These are phyloP conservation scores for Microtus oregoni DNA, from an alignment of 2,113 vertebrate genomes.

Conservation along the genomic window DNA sequence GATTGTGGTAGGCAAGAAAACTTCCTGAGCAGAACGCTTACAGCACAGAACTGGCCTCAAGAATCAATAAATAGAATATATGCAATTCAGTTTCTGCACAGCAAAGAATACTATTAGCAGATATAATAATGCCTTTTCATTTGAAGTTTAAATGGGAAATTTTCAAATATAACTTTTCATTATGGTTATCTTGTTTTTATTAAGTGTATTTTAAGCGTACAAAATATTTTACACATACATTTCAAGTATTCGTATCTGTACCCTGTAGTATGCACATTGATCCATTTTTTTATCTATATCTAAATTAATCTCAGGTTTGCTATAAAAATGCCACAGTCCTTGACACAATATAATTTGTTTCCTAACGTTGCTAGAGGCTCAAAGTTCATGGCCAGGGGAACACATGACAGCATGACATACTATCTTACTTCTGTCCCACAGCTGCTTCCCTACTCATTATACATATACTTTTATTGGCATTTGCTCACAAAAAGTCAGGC, in stretches of 20 bases:
- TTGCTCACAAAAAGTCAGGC: background rate
- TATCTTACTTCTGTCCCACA: fast-evolving
- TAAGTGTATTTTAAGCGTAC: background rate
- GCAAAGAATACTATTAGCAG: background rate
- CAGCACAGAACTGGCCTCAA: background rate
- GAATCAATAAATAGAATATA: background rate
- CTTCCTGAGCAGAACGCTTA: background rate
- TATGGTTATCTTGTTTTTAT: background rate
- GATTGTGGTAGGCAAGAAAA: background rate
- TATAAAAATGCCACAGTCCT: background rate
- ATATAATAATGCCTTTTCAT: background rate
- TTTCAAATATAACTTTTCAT: background rate
- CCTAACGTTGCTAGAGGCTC: background rate
- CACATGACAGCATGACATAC: too few species aligned
- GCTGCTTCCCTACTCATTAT: background rate
- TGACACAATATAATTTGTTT: background rate
- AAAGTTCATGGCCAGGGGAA: background rate
- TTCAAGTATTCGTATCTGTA: background rate
- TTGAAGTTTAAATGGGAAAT: background rate
- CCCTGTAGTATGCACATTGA: too few species aligned
- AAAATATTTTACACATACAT: background rate
- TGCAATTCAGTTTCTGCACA: too few species aligned
- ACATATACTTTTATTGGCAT: too few species aligned
- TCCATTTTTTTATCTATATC: background rate
- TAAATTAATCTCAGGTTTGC: background rate